Percentiles rank a stretch among this genome's conserved stretches.
phyloP scores from a whole-genome alignment of 1,140 invertebrate species.

The Stegodyphus mimosarum region DNA sequence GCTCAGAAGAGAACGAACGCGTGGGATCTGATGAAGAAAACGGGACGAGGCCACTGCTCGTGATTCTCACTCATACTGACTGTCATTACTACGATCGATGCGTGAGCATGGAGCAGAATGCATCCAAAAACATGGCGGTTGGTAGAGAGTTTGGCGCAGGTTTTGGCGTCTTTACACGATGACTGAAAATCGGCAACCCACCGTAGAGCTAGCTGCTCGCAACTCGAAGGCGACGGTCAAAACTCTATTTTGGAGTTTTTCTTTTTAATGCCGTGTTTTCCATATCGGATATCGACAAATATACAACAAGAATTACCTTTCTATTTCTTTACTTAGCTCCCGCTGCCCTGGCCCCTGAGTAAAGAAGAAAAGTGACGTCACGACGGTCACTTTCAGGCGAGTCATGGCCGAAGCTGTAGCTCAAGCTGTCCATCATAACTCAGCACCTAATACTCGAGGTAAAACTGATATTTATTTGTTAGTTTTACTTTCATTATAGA shows the following conservation, averaged over 20 bases:
- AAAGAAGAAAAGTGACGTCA: slow-evolving; percentile 20
- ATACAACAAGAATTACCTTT: background rate
- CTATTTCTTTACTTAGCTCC: background rate
- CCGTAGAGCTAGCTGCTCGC: background rate
- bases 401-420: slow-evolving; percentile 19
- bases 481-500: too few relatives aligned
- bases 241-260: slow-evolving; percentile 15
- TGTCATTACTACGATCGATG: background rate
- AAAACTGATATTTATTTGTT: background rate
- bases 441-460: slow-evolving; percentile 16
- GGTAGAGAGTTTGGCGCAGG: background rate
- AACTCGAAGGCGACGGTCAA: slow-evolving; percentile 23
- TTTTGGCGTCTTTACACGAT: background rate
- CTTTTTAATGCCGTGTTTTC: slow-evolving; percentile 14
- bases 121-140: background rate
- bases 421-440: slow-evolving; percentile 8
- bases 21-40: too few relatives aligned
- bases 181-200: slow-evolving; percentile 1
- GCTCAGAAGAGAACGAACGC: too few relatives aligned
- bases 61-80: too few relatives aligned
- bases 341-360: background rate
- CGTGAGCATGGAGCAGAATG: background rate
- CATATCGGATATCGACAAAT: background rate
- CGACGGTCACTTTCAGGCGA: slow-evolving; percentile 19
- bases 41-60: too few relatives aligned